These are phyloP conservation scores for Hirundo rustica DNA, from an alignment of 2,797 vertebrate genomes.

Conservation along the genomic window DNA sequence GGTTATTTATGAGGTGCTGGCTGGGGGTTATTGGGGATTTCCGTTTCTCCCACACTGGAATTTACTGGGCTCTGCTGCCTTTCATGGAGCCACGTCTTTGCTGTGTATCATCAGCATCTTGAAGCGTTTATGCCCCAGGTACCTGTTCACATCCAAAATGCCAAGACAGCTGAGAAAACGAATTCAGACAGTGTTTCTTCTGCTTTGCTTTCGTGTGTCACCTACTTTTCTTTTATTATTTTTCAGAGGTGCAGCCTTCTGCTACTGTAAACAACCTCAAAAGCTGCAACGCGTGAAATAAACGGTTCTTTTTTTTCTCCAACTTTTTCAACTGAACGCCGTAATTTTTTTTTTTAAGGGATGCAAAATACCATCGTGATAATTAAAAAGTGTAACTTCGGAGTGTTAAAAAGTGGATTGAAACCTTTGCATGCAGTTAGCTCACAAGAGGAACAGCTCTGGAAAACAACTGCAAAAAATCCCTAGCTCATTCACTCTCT, in stretches of 20 bases:
- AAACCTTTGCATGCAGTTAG: neutral
- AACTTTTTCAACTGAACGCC: neutral
- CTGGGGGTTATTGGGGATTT: neutral
- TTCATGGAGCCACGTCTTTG: neutral
- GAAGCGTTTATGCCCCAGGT: neutral
- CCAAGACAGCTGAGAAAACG: neutral
- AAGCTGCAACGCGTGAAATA: neutral
- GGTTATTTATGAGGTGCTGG: neutral
- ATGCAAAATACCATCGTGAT: neutral
- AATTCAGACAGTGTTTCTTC: neutral
- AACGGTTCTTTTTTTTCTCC: neutral
- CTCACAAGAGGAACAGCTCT: neutral
- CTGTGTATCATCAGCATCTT: neutral
- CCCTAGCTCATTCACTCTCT: neutral
- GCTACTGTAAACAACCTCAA: neutral
- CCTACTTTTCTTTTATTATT: neutral
- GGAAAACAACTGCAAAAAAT: neutral
- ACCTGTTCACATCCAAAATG: neutral
- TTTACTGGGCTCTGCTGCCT: neutral
- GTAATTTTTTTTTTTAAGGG: neutral
- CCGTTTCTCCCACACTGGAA: neutral
- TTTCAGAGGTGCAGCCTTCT: neutral
- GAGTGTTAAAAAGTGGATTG: neutral
- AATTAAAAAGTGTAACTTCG: neutral
- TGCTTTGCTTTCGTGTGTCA: neutral